Base-by-base conservation (phyloP, 92 coral and sea anemone genomes). In the Porites lobata region DNA sequence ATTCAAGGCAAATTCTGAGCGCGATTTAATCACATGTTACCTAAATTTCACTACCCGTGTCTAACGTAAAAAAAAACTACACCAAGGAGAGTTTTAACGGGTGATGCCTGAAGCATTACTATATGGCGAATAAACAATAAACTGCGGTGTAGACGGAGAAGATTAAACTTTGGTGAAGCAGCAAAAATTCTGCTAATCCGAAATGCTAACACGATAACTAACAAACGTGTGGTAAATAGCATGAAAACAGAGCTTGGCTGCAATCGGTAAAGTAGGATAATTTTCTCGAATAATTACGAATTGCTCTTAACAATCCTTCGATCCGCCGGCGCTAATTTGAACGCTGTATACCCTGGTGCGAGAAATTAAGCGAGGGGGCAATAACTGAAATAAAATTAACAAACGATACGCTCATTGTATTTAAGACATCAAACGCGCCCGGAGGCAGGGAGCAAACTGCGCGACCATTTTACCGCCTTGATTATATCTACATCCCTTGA, bases 181-280 rank as follows among this genome's bases (percentile, higher is more conserved):
- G 7, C 61, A 52, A 22, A 80, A 51, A 29, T 65, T 80, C 50
- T 24, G 21, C 52, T 80, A 14, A 80, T 80, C 63, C 71, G 75
- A 65, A 80, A 80, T 51, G 72, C 43, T 51, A 50, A 80, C 70
- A 80, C 59, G 22, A 64, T 79, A 14, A 20, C 29, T 74, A 77
- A 58, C 81, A 77, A 77, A 53, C 43, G 13, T 9, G 47, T 79
- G 72, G 51, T 12, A 63, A 26, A 29, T 18, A 53, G 72, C 21
- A 63, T 50, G 19, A n/a, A 63, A 26, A 65, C 59, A 63, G 71
- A 65, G 13, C 38, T 38, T 38, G 47, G 47, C 47, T 38, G 47
- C 47, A 38, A 38, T 38, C 47, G 47, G 47, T 38, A 38, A 38
- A 5, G 18, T 24, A 59, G 52, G 50, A 21, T 13, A 65, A 77